Percentiles rank a stretch among this genome's conserved stretches.
These are phyloP conservation scores for Phymorhynchus buccinoides DNA, from an alignment of 1,140 invertebrate species.

Conservation along the genomic window DNA sequence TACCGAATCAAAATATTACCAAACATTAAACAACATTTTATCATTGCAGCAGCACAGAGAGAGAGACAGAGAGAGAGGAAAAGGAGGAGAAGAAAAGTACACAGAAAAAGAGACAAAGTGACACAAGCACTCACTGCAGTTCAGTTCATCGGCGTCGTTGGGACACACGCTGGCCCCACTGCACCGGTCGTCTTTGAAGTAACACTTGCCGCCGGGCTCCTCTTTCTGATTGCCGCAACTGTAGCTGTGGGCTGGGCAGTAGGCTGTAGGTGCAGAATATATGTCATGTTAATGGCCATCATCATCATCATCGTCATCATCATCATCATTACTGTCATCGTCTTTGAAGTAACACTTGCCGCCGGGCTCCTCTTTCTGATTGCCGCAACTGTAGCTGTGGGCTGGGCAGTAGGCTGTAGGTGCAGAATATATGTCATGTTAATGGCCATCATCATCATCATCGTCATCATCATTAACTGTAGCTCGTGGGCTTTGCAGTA, in stretches of 20 bases:
- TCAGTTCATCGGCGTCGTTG: slow-evolving; percentile 71
- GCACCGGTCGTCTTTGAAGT: slow-evolving; percentile 68
- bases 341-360: slow-evolving; percentile 65
- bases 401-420: background rate
- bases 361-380: background rate
- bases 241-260: background rate
- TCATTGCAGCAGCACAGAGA: no score
- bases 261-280: background rate
- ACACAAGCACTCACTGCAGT: slow-evolving; percentile 68
- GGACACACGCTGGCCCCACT: slow-evolving; percentile 70
- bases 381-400: slow-evolving; percentile 4
- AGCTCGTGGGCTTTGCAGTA: slow-evolving; percentile 66
- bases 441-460: background rate
- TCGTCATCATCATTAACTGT: no score
- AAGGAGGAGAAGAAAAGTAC: no score
- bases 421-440: background rate
- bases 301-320: background rate
- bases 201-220: slow-evolving; percentile 59
- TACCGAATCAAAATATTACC: no score
- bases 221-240: background rate
- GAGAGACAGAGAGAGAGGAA: no score
- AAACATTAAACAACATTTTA: no score
- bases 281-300: background rate
- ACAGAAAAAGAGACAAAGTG: background rate
- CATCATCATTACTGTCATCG: no score